phyloP scores from a whole-genome alignment of 2,113 vertebrate genomes.

The Psittacula cyanocephala region DNA sequence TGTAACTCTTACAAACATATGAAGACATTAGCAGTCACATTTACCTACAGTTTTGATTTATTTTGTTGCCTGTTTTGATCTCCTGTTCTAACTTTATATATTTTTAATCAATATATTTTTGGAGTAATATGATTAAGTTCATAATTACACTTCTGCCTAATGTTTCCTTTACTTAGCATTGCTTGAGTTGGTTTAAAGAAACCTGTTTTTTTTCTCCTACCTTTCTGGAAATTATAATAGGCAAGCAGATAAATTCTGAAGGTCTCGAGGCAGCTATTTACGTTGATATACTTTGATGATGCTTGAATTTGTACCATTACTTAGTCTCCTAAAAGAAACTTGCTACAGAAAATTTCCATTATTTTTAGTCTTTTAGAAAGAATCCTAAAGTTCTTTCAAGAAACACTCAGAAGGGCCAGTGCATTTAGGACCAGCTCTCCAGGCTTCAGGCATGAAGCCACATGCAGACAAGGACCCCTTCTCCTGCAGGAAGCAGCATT shows the following conservation, averaged over 20 bases:
- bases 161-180: background rate
- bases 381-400: background rate
- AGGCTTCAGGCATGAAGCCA: background rate
- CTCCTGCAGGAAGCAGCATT: background rate
- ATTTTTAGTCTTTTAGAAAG: background rate
- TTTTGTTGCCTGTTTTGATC: background rate
- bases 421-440: background rate
- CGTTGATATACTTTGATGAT: background rate
- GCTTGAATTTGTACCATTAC: background rate
- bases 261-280: background rate
- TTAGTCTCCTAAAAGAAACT: background rate
- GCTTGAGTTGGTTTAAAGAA: background rate
- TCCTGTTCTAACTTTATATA: background rate
- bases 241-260: conserved; percentile 18
- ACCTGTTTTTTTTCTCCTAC: background rate
- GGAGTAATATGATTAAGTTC: background rate
- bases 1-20: background rate
- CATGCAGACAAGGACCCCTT: background rate
- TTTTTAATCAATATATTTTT: background rate
- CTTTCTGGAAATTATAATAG: conserved; percentile 22
- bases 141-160: conserved; percentile 10
- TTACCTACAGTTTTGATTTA: background rate
- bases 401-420: background rate
- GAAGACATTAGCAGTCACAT: background rate
- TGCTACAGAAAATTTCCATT: background rate